Percentiles rank a stretch among this genome's conserved stretches.
These are phyloP conservation scores for Gyrodactylus bullatarudis DNA, from an alignment of 1,140 invertebrate species.

Conservation along the genomic window DNA sequence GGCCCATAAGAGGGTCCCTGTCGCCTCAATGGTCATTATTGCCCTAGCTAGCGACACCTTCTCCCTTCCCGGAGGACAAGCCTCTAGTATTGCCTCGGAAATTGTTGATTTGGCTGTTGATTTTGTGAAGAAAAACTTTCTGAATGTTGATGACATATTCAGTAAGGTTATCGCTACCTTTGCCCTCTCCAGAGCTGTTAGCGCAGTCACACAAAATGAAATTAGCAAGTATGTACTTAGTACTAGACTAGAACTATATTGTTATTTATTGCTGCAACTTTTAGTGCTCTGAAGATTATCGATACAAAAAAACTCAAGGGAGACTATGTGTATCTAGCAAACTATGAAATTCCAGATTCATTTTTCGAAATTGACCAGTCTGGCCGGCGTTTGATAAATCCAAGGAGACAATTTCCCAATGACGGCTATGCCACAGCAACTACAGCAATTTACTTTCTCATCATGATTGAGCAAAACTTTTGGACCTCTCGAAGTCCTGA, in stretches of 20 bases:
- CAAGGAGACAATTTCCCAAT: slow-evolving; percentile 1
- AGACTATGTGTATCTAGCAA: background rate
- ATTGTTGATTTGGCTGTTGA: background rate
- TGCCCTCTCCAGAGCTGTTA: background rate
- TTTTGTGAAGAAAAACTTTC: background rate
- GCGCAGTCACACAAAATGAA: background rate
- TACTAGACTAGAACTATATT: background rate
- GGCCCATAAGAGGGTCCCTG: background rate
- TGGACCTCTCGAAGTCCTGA: background rate
- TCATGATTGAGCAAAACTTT: background rate
- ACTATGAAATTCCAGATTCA: background rate
- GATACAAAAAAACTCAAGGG: background rate
- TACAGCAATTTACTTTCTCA: background rate
- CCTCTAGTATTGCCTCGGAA: background rate
- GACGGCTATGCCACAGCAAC: background rate
- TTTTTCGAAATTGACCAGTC: background rate
- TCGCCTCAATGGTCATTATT: slow-evolving; percentile 4
- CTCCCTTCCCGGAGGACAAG: background rate
- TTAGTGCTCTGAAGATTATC: background rate
- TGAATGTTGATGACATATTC: background rate
- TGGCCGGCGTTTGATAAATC: slow-evolving; percentile 1
- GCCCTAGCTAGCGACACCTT: background rate
- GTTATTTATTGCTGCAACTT: background rate
- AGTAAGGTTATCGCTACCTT: background rate
- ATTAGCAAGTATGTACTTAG: background rate